Evolutionary conservation across 2,888 invertebrate genomes (phyloP), one percentile per base, ranked within the genome.

Genomic region (Ephialtes manifestator): DNA sequence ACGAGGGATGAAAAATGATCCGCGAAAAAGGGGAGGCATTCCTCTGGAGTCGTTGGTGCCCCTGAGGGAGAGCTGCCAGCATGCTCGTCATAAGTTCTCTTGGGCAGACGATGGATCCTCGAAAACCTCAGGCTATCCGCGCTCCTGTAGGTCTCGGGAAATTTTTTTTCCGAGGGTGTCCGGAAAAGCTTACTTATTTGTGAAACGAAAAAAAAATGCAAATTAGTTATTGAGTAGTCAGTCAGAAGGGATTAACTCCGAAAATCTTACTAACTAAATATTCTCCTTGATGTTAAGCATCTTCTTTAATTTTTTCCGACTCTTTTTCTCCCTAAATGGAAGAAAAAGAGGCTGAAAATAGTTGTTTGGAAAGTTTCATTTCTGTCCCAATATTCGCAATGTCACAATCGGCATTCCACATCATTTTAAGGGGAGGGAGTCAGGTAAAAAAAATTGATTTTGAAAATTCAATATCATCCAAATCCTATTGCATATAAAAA

Each of bases 1-100:
- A 88, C 89, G 92, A 85, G 85, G 85, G 85, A 85, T 94, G 94
- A 94, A 94, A 93, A 94, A 94, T 94, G 94, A 94, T 93, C 92
- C 93, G 94, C 94, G 93, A 94, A 94, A 94, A 84, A 83, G 85
- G 84, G 86, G 84, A 83, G 81, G 81, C 85, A 86, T 87, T 86
- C 81, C 86, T 78, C 86, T 76, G 53, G 74, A 81, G 81, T 76
- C 81, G 46, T 39, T 28, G 78, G 43, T 60, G 46, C 58, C 35
- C 78, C 48, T 78, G 81, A 81, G 77, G 74, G 78, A 81, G 63
- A 48, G 31, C 46, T 46, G 43, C 43, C 60, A 28, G 48, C 24
- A 46, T 28, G 31, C 39, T 65, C 43, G 65, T 20, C 39, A 39
- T 13, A 63, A 71, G 60, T 24, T 51, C 24, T 63, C 15, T 39